Conservation (phyloP, 1,140 invertebrate genomes). For the Parapsyche elsis region DNA sequence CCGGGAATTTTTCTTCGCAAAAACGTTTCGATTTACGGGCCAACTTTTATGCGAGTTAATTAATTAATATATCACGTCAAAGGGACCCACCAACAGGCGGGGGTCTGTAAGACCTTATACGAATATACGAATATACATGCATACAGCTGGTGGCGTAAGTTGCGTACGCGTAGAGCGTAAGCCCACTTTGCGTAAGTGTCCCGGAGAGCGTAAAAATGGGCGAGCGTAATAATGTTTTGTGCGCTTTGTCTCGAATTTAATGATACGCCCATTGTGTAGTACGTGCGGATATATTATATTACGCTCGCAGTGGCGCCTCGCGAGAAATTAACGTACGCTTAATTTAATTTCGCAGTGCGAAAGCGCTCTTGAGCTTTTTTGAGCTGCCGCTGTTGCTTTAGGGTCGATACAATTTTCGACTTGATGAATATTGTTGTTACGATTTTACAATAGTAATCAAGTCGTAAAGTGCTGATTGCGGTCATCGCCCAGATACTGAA, state of each 20-base stretch:
- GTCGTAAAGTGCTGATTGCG: conserved; percentile 9
- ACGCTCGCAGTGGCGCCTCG: not conserved
- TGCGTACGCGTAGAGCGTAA: conserved; percentile 17
- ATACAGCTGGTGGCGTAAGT: not conserved
- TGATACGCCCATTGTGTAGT: conserved; percentile 31
- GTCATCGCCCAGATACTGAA: not conserved
- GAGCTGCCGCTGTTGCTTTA: too few species aligned
- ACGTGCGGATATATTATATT: not conserved
- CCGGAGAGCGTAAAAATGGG: conserved; percentile 53
- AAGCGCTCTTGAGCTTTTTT: too few species aligned
- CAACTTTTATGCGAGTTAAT: conserved; percentile 42
- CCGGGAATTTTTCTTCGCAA: conserved; percentile 20
- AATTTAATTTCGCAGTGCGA: too few species aligned
- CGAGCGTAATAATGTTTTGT: conserved; percentile 50
- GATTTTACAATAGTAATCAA: conserved; percentile 21
- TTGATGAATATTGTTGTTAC: not conserved
- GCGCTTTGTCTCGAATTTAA: conserved; percentile 45
- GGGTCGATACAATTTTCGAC: too few species aligned
- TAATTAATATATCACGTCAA: conserved; percentile 47
- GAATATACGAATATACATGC: not conserved
- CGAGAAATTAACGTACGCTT: too few species aligned
- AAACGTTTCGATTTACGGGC: conserved; percentile 32
- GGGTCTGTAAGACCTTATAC: not conserved
- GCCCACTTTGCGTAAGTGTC: conserved; percentile 53
- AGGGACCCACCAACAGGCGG: conserved; percentile 10